These are phyloP conservation scores for Seriola quinqueradiata DNA, from an alignment of 2,113 vertebrate genomes.

Conservation along the genomic window DNA sequence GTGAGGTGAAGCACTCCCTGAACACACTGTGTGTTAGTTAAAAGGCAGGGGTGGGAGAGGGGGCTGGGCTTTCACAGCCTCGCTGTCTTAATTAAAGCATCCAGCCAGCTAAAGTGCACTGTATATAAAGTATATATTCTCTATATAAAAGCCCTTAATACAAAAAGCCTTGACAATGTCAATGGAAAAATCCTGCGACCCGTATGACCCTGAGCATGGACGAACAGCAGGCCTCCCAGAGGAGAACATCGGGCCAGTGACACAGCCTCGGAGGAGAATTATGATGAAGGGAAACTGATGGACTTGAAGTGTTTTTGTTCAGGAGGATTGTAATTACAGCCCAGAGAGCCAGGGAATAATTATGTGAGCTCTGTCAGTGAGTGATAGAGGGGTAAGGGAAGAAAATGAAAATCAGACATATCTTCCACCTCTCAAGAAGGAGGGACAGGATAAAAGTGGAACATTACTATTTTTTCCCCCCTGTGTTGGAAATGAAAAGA, in stretches of 20 bases:
- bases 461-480: background rate
- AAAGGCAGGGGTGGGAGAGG: constrained; percentile 6
- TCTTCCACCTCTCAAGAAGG: constrained; percentile 50
- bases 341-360: constrained; percentile 59
- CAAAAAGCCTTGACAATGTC: constrained; percentile 22
- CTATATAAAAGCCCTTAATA: constrained; percentile 37
- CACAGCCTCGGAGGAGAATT: constrained; percentile 47
- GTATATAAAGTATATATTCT: constrained; percentile 10
- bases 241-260: constrained; percentile 40
- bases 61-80: background rate
- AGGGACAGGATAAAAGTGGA: constrained; percentile 23
- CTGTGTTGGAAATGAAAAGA: constrained; percentile 25
- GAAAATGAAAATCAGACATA: constrained; percentile 69
- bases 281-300: constrained; percentile 59
- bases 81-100: constrained; percentile 51
- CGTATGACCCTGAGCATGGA: constrained; percentile 23
- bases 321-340: constrained; percentile 67
- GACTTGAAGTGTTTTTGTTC: constrained; percentile 63
- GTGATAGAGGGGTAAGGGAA: constrained; percentile 52
- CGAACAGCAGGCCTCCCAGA: constrained; percentile 35
- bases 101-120: constrained; percentile 13
- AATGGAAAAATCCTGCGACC: constrained; percentile 10
- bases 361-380: constrained; percentile 43
- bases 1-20: constrained; percentile 32
- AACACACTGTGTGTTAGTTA: constrained; percentile 27